phyloP scores from a whole-genome alignment of 2,113 vertebrate species.

The Thinocorus orbignyianus region DNA sequence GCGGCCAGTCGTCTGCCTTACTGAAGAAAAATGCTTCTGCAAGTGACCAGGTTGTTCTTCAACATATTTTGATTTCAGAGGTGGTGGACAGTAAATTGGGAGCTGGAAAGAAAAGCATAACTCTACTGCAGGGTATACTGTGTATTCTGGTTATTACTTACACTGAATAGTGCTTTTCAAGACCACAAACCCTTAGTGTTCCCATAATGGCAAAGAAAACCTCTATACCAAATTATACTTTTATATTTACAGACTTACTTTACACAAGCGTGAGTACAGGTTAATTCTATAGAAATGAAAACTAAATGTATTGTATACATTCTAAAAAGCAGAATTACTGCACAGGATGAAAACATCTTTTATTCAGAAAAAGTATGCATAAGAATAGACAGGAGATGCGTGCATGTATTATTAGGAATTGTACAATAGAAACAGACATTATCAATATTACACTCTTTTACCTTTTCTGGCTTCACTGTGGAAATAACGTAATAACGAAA shows the following conservation, averaged over 20 bases:
- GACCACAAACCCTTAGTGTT: not conserved
- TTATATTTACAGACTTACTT: not conserved
- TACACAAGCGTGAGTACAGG: not conserved
- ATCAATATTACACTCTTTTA: not conserved
- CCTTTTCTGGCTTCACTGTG: not conserved
- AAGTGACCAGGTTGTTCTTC: constrained; percentile 80
- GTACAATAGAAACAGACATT: not conserved
- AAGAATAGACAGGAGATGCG: not conserved
- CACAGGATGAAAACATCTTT: not conserved
- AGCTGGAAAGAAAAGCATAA: constrained; percentile 72
- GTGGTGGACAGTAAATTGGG: constrained; percentile 79
- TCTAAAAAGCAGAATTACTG: not conserved
- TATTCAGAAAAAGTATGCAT: not conserved
- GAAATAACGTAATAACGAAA: not conserved
- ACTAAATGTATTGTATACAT: not conserved
- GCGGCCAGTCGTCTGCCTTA: constrained; percentile 57
- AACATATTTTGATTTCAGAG: constrained; percentile 62
- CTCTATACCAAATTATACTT: rapidly evolving
- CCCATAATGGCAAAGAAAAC: not conserved
- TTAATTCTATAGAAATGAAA: not conserved
- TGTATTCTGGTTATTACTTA: rapidly evolving
- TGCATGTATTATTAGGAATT: not conserved
- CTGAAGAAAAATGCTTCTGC: constrained; percentile 71
- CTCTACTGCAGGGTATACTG: not conserved
- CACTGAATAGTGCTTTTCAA: rapidly evolving